Conservation (phyloP, 2,888 invertebrate genomes). For the Eurytoma adleriae region DNA sequence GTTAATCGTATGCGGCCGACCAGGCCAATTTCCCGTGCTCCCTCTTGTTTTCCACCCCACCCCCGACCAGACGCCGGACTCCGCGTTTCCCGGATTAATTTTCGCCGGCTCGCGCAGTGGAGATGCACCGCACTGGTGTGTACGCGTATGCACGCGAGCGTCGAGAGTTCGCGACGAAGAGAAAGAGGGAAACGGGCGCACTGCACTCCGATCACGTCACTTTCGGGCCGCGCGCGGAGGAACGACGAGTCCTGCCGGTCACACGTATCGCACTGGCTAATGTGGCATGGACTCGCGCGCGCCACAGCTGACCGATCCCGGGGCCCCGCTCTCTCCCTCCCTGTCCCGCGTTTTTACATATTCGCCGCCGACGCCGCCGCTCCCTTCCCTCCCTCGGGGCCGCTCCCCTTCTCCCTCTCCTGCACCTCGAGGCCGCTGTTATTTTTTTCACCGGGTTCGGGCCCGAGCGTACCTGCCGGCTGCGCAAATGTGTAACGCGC, state of each 20-base stretch:
- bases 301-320: slow-evolving; percentile 56
- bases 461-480: neutral
- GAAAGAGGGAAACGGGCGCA: neutral
- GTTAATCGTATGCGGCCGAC: neutral
- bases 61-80: neutral
- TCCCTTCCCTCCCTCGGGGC: neutral
- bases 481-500: neutral
- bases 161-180: no score
- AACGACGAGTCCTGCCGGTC: slow-evolving; percentile 17
- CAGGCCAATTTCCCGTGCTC: neutral
- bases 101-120: no score
- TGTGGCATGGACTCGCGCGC: slow-evolving; percentile 19
- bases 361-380: slow-evolving; percentile 6
- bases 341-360: slow-evolving; percentile 29
- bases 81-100: neutral
- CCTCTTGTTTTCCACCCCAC: neutral
- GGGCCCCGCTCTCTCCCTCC: slow-evolving; percentile 8
- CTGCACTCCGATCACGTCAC: no score
- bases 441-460: slow-evolving; percentile 8
- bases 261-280: slow-evolving; percentile 51
- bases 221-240: no score
- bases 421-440: neutral
- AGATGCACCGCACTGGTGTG: no score
- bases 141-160: no score
- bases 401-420: slow-evolving; percentile 5